phyloP scores from a whole-genome alignment of 1,140 invertebrate genomes.

The Cyclargus thomasi region DNA sequence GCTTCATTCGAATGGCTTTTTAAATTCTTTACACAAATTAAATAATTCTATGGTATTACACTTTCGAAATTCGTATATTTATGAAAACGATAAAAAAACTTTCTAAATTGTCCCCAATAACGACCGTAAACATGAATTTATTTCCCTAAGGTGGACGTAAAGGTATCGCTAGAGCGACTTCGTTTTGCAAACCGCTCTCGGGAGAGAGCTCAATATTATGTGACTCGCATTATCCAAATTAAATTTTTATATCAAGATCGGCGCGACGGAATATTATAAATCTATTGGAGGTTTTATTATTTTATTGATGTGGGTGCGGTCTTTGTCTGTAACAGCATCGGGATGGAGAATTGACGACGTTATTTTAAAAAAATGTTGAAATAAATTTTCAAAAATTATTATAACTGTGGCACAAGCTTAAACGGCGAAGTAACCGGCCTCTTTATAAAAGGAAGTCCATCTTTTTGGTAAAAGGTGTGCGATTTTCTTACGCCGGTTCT shows the following conservation, averaged over 20 bases:
- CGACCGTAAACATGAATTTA: background rate
- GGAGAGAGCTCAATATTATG: background rate
- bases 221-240: background rate
- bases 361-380: too few species aligned
- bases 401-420: too few species aligned
- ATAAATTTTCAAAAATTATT: too few species aligned
- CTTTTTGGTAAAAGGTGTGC: too few species aligned
- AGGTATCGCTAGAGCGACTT: background rate
- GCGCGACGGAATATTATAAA: background rate
- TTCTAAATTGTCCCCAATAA: background rate
- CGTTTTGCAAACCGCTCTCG: background rate
- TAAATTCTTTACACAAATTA: background rate
- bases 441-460: too few species aligned
- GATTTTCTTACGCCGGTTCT: too few species aligned
- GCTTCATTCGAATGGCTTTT: too few species aligned
- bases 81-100: background rate
- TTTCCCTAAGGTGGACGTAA: background rate
- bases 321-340: too few species aligned
- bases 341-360: too few species aligned
- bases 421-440: too few species aligned
- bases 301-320: background rate
- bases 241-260: background rate
- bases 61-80: too few species aligned
- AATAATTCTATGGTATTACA: too few species aligned
- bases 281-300: background rate